Conservation (phyloP, 2,797 vertebrate species). For the Euphonia xanthogaster region DNA sequence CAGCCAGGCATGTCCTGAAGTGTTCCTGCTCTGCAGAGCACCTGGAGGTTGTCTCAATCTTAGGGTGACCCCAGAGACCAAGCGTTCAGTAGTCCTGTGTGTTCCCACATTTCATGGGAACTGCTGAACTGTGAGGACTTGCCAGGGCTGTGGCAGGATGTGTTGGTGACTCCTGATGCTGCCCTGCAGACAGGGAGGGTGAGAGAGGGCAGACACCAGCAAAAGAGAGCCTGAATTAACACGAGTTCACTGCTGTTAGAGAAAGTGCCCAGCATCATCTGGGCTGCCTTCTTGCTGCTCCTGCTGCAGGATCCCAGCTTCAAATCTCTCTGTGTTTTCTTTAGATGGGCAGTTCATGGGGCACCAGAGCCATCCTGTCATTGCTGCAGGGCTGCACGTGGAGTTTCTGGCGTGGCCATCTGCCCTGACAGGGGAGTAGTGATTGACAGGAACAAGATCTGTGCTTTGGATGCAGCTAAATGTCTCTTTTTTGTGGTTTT, state of each 20-base stretch:
- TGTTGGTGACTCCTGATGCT: background rate
- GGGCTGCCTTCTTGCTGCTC: background rate
- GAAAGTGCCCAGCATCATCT: background rate
- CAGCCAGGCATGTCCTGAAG: background rate
- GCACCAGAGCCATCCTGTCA: background rate
- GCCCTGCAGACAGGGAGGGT: background rate
- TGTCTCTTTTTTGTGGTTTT: background rate
- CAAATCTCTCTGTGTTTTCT: background rate
- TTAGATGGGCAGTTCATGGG: background rate
- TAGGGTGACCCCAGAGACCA: background rate
- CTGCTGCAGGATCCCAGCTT: background rate
- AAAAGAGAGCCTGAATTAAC: background rate
- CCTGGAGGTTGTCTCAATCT: background rate
- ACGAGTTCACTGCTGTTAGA: background rate
- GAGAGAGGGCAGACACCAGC: background rate
- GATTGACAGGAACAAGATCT: accelerated
- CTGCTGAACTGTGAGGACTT: background rate
- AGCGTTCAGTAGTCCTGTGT: background rate
- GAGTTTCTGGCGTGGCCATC: background rate
- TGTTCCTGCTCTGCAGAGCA: background rate
- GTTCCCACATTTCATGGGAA: background rate
- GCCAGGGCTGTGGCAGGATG: background rate
- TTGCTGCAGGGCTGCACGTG: background rate
- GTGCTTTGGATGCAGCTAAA: background rate
- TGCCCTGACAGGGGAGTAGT: background rate